Evolutionary conservation across 2,113 vertebrate genomes (phyloP).

Genomic region (Xiphophorus couchianus): DNA sequence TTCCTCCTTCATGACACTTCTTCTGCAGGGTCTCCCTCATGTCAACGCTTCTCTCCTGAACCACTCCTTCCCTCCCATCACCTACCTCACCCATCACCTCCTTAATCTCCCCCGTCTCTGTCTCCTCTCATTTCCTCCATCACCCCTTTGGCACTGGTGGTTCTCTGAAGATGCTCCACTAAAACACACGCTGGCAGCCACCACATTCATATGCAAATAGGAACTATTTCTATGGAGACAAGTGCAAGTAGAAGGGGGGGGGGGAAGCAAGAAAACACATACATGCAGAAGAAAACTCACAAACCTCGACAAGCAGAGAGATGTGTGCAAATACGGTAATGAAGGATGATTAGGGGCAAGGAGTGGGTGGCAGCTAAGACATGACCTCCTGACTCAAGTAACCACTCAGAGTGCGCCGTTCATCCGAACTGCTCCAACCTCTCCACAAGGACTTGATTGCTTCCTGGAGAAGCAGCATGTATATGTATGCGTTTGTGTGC

Average conservation of each 20-base stretch:
- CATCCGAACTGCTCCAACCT: slow-evolving; percentile 60
- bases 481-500: not conserved
- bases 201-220: slow-evolving; percentile 50
- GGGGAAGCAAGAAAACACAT: slow-evolving; percentile 25
- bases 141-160: slow-evolving; percentile 38
- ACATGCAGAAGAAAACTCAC: not conserved
- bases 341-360: slow-evolving; percentile 69
- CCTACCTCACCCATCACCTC: slow-evolving; percentile 57
- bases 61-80: slow-evolving; percentile 63
- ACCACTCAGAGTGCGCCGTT: slow-evolving; percentile 54
- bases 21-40: slow-evolving; percentile 47
- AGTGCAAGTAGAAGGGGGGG: slow-evolving; percentile 16
- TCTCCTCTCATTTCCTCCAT: slow-evolving; percentile 54
- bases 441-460: slow-evolving; percentile 75
- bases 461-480: slow-evolving; percentile 54
- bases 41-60: slow-evolving; percentile 43
- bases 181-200: slow-evolving; percentile 22
- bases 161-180: slow-evolving; percentile 56
- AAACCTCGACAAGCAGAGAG: slow-evolving; percentile 13
- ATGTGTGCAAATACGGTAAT: slow-evolving; percentile 57
- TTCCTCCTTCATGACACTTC: slow-evolving; percentile 59
- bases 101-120: slow-evolving; percentile 49
- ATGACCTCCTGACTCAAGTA: slow-evolving; percentile 70
- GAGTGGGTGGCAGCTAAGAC: slow-evolving; percentile 63
- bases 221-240: not conserved